A percentile compares a stretch with the other conserved stretches of the same genome.
These are phyloP conservation scores for Meiosimyza platycephala DNA, from an alignment of 2,888 invertebrate species.

Conservation along the genomic window DNA sequence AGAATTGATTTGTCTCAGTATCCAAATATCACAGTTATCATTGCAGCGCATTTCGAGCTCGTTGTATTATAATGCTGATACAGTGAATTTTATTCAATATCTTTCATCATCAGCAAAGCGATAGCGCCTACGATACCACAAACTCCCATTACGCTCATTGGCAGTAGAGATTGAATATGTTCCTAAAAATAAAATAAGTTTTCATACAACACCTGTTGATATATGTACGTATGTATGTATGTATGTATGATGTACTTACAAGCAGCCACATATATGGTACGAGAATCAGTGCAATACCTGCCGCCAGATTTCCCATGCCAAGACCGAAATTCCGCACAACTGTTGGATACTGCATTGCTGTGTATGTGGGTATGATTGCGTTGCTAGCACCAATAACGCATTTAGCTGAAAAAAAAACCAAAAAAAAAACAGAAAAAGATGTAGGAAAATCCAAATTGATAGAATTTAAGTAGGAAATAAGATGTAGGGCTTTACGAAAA, in stretches of 20 bases:
- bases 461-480: too few relatives aligned
- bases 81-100: conserved; percentile 47
- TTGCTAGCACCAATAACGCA: conserved; percentile 82
- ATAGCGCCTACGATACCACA: conserved; percentile 69
- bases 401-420: conserved; percentile 69
- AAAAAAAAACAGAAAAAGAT: not conserved
- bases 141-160: conserved; percentile 69
- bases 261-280: conserved; percentile 84
- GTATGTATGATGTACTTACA: conserved; percentile 68
- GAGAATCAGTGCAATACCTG: conserved; percentile 80
- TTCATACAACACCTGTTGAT: not conserved
- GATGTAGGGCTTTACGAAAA: too few relatives aligned
- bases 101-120: conserved; percentile 69
- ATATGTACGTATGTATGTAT: not conserved
- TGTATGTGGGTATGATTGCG: conserved; percentile 81
- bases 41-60: not conserved
- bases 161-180: conserved; percentile 66
- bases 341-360: conserved; percentile 79
- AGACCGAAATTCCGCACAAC: conserved; percentile 77
- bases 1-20: not conserved
- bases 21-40: conserved; percentile 25
- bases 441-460: too few relatives aligned
- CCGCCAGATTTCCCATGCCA: conserved; percentile 80
- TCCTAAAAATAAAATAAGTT: conserved; percentile 63
- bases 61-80: too few relatives aligned